Base-by-base conservation (phyloP, 1,140 invertebrate species). In the Phymorhynchus buccinoides region DNA sequence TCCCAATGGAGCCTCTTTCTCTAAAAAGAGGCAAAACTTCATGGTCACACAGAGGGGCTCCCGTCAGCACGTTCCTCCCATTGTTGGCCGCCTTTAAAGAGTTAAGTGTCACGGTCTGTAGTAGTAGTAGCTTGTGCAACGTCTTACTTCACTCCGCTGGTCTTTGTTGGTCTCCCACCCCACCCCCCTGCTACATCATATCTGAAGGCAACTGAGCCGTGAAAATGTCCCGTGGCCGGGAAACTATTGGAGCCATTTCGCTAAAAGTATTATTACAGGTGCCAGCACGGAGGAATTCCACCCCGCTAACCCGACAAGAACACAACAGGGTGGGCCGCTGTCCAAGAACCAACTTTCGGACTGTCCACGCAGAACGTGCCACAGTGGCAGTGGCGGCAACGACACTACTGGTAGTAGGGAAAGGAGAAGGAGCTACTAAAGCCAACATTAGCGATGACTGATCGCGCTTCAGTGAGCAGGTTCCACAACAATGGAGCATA, bases 381-480 rank as follows among this genome's bases (percentile, higher is more conserved):
- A 27, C 41, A 7, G 39, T 16, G 14, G 37, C 9, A 18, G 37
- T 41, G 37, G 3, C 14, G 75, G 35, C 39, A 9, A 37, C 9
- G 32, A 7, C 3, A 7, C 27, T 39, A 27, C 37, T 7, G 4
- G 35, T 27, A 37, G 73, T 0, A 18, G 35, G 56, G 12, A 0
- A 16, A 22, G 39, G 44, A 44, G n/a, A 7, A 18, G 37, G 42
- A n/a, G 41, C 30, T 79, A 79, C n/a, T n/a, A n/a, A n/a, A 79
- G 77, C 77, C 77, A n/a, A 56, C 77, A 79, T 48, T 52, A 48
- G 41, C 73, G 41, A 79, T 79, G 77, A 48, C 41, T 79, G 37
- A 79, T 56, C 77, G 42, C 77, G 77, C 77, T 52, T 30, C 42
- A 79, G n/a, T 52, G 44, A 79, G 77, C 77, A 52, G 77, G 42